phyloP scores from a whole-genome alignment of 2,797 vertebrate genomes.

The Acrossocheilus wenchowensis region DNA sequence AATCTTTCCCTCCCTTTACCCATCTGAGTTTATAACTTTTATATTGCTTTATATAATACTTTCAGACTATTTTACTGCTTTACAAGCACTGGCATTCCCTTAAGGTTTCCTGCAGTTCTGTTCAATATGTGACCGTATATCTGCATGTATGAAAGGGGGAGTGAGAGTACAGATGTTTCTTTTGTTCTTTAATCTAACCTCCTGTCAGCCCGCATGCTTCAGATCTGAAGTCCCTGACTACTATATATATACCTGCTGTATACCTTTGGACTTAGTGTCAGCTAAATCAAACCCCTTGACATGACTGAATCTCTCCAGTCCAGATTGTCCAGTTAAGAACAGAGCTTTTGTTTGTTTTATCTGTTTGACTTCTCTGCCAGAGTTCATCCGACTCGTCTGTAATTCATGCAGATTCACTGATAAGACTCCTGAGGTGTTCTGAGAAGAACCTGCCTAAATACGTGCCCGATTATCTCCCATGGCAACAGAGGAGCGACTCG shows the following conservation, averaged over 20 bases:
- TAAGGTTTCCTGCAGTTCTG: background rate
- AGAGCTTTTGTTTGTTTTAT: background rate
- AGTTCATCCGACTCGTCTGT: background rate
- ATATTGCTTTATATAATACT: background rate
- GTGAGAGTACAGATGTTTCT: background rate
- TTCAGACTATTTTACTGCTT: background rate
- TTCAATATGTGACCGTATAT: background rate
- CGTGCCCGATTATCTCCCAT: slow-evolving; percentile 23
- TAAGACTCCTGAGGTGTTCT: background rate
- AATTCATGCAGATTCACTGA: slow-evolving; percentile 24
- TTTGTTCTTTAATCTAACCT: background rate
- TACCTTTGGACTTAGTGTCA: background rate
- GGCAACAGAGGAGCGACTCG: slow-evolving; percentile 39
- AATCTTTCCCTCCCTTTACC: background rate
- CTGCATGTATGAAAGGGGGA: background rate
- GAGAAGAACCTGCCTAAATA: slow-evolving; percentile 11
- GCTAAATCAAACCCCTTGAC: background rate
- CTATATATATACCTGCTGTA: background rate
- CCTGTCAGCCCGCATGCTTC: background rate
- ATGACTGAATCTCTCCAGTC: background rate
- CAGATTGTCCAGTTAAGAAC: background rate
- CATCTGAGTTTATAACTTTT: background rate
- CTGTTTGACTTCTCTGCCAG: background rate
- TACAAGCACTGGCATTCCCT: background rate
- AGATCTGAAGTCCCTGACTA: background rate